Percentiles rank a stretch among this genome's conserved stretches.
Conservation (phyloP, 2,888 invertebrate genomes). For the Lasioglossum marginatum region DNA sequence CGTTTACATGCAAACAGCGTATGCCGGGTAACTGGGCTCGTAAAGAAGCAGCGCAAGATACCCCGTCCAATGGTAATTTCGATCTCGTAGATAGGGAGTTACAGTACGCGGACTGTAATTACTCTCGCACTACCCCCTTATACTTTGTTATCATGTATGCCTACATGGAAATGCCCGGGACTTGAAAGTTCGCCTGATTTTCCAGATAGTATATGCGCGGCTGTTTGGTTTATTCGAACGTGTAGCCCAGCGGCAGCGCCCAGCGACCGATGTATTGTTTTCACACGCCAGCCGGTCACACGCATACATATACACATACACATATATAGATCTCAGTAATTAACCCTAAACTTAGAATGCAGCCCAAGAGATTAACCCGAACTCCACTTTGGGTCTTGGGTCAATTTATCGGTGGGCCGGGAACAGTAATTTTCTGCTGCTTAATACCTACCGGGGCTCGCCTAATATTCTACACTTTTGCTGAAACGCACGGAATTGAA, state of each 20-base stretch:
- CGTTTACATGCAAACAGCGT: constrained; percentile 78
- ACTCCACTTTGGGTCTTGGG: constrained; percentile 10
- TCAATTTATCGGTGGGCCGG: constrained; percentile 21
- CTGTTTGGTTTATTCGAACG: constrained; percentile 48
- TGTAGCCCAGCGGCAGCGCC: constrained; percentile 21
- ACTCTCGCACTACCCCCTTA: constrained; percentile 68
- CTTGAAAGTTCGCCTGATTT: constrained; percentile 66
- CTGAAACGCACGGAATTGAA: constrained; percentile 30
- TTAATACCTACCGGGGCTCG: constrained; percentile 16
- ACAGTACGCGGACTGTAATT: constrained; percentile 74
- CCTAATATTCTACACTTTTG: constrained; percentile 29
- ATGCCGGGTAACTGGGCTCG: constrained; percentile 72
- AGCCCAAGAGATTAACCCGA: constrained; percentile 20
- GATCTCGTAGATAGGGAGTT: constrained; percentile 76
- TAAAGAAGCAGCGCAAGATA: constrained; percentile 77
- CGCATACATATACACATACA: neutral
- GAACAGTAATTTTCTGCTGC: constrained; percentile 32
- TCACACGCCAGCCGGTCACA: constrained; percentile 59
- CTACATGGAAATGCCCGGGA: constrained; percentile 60
- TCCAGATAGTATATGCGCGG: constrained; percentile 55
- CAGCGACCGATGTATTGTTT: constrained; percentile 60
- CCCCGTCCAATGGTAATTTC: constrained; percentile 76
- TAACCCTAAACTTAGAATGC: constrained; percentile 45
- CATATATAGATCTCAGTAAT: constrained; percentile 28
- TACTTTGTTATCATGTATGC: constrained; percentile 71